Evolutionary conservation across 2,113 vertebrate species (phyloP).

Genomic region (Reinhardtius hippoglossoides): DNA sequence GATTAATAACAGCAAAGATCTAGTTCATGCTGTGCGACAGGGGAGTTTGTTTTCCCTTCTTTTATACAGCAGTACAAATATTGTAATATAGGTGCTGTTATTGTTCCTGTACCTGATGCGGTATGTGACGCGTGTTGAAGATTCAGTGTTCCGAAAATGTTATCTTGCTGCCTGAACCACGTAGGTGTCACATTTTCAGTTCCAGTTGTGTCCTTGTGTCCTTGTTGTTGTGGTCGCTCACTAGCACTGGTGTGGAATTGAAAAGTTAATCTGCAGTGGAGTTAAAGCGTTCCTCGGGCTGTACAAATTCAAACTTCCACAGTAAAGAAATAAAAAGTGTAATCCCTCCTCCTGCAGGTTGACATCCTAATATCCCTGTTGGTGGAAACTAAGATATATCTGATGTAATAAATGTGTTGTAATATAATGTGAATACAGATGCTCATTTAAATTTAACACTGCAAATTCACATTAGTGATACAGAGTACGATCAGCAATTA

Average conservation of each 20-base stretch:
- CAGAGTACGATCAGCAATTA: too few species aligned
- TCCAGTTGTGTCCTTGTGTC: background rate
- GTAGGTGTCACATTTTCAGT: background rate
- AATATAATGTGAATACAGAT: too few species aligned
- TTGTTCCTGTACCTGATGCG: background rate
- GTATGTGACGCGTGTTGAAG: too few species aligned
- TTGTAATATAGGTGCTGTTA: background rate
- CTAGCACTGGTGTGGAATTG: background rate
- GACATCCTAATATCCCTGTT: background rate
- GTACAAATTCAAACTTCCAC: background rate
- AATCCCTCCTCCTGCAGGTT: too few species aligned
- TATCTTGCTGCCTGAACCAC: too few species aligned
- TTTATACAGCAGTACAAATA: background rate
- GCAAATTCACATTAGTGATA: background rate
- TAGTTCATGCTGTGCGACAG: background rate
- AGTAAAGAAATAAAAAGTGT: background rate
- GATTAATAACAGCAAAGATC: too few species aligned
- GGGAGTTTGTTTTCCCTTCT: background rate
- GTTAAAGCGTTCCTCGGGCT: too few species aligned
- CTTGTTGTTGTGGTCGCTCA: background rate
- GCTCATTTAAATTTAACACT: background rate
- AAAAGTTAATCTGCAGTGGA: background rate
- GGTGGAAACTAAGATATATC: background rate
- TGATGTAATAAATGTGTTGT: too few species aligned
- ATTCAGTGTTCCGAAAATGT: too few species aligned